Percentiles rank a stretch among this genome's conserved stretches.
Evolutionary conservation across 2,113 vertebrate genomes (phyloP).

Genomic region (Corydoras sp.): DNA sequence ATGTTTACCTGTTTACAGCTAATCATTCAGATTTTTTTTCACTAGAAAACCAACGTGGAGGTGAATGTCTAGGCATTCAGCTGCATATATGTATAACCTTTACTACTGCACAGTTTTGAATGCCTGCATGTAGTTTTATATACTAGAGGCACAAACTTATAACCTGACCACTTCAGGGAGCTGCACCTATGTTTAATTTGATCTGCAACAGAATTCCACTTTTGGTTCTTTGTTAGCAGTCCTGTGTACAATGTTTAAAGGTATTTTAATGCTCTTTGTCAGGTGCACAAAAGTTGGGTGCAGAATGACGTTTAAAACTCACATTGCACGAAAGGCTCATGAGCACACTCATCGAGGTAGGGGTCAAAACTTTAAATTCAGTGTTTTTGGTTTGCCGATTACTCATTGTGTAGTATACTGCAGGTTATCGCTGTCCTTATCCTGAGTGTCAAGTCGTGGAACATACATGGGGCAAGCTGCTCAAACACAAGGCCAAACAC

Average conservation of each 20-base stretch:
- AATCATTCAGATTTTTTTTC: background rate
- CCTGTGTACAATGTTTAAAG: background rate
- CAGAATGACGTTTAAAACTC: constrained; percentile 52
- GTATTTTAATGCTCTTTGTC: background rate
- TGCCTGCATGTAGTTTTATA: too few species aligned
- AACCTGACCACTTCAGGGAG: background rate
- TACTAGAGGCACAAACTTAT: background rate
- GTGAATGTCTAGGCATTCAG: too few species aligned
- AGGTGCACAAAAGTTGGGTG: constrained; percentile 65
- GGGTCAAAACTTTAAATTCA: constrained; percentile 1
- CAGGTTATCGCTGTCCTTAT: constrained; percentile 66
- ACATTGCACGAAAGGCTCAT: constrained; percentile 58
- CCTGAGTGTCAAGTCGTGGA: constrained; percentile 53
- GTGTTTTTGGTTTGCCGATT: background rate
- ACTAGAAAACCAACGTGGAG: too few species aligned
- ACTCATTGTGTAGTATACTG: background rate
- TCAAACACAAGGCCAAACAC: constrained; percentile 62
- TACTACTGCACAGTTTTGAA: too few species aligned
- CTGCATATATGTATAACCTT: too few species aligned
- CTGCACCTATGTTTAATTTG: background rate
- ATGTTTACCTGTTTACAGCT: background rate
- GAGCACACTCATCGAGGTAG: constrained; percentile 67
- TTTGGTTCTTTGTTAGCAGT: too few species aligned
- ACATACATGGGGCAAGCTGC: constrained; percentile 60
- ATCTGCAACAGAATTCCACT: too few species aligned